A percentile compares a stretch with the other conserved stretches of the same genome.
These are phyloP conservation scores for Drosophila kanapiae DNA, from an alignment of 1,140 invertebrate genomes.

Conservation along the genomic window DNA sequence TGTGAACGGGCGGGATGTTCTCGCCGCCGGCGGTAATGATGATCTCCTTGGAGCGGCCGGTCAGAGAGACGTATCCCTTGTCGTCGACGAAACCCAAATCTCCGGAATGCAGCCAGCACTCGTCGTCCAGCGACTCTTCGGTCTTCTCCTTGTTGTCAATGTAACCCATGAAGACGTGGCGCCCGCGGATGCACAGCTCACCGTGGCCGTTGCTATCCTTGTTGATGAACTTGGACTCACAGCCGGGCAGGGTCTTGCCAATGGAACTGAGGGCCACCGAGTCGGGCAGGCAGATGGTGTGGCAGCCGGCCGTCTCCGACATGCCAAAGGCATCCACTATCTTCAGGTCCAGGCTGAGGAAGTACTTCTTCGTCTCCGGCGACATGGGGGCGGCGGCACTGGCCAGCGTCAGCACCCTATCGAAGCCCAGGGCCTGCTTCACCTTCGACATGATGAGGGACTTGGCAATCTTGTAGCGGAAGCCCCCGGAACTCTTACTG, in stretches of 20 bases:
- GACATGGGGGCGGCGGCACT: constrained; percentile 95
- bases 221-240: constrained; percentile 90
- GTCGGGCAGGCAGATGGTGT: constrained; percentile 87
- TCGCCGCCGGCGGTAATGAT: constrained; percentile 97
- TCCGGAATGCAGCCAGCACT: constrained; percentile 93
- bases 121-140: constrained; percentile 88
- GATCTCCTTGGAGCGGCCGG: constrained; percentile 95
- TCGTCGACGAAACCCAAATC: constrained; percentile 93
- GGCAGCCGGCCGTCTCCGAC: constrained; percentile 93
- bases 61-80: constrained; percentile 92
- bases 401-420: constrained; percentile 89
- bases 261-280: constrained; percentile 89
- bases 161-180: constrained; percentile 97
- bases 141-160: constrained; percentile 92
- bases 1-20: constrained; percentile 94
- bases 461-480: constrained; percentile 83
- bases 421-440: constrained; percentile 91
- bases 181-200: constrained; percentile 92
- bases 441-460: constrained; percentile 88
- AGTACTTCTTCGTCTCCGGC: constrained; percentile 94
- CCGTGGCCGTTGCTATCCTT: constrained; percentile 91
- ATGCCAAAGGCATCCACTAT: constrained; percentile 94
- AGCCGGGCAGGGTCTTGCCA: constrained; percentile 89
- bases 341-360: constrained; percentile 93
- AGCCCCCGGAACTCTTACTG: constrained; percentile 77